Base-by-base conservation (phyloP, 2,113 vertebrate species). In the Delphinapterus leucas region DNA sequence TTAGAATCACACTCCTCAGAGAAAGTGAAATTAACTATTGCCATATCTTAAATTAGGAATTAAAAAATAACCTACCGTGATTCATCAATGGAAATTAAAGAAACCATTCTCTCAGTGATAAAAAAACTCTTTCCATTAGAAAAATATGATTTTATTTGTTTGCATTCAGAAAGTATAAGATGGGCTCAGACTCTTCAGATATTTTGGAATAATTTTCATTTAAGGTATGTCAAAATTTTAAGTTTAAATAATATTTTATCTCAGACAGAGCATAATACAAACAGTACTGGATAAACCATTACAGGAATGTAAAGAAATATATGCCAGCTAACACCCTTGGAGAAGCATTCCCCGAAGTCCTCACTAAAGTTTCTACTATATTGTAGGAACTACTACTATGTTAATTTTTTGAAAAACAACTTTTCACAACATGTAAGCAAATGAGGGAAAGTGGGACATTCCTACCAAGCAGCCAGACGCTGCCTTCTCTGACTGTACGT, bases 21-120 rank as follows among this genome's bases (percentile, higher is more conserved):
- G 13, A 82, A 90, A 96, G 38, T 88, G n/a, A 93, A 93, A 68
- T 38, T 77, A 31, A 70, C 3, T 25, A 82, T 90, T 49, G 26
- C 17, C 5, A 25, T 6, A 25, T 67, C 41, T 94, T 87, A 70
- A 93, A 49, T 82, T 65, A 91, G 18, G 14, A 55, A 81, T 93
- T 89, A 86, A 89, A 96, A 96, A 73, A 65, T 77, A 86, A 79
- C 60, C n/a, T 94, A 6, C 8, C 41, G 4, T 93, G 93, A 91
- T 88, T 96, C 26, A 76, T 71, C 53, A 70, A 80, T 49, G 60
- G 11, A 21, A 93, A 33, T 68, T 90, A 76, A 93, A 38, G 3
- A 80, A 84, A 86, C 8, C 6, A 60, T 83, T 93, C 21, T 83
- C 8, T 95, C 49, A 84, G 12, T 53, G 33, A 74, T 70, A 90